Conservation (phyloP, 2,888 invertebrate species). For the Mylabris sibirica region DNA sequence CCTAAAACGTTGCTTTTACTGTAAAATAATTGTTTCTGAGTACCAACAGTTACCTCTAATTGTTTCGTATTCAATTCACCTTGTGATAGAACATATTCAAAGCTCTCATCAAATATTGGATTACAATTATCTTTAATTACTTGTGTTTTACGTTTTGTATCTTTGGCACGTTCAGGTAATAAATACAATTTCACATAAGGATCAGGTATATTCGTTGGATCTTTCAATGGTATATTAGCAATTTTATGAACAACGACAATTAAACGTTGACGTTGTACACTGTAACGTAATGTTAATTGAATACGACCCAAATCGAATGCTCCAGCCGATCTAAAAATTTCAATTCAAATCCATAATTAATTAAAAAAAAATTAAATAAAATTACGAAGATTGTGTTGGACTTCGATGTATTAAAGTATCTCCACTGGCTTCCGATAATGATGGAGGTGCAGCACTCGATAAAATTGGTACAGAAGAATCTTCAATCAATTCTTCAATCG, state of each 20-base stretch:
- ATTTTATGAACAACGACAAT: slow-evolving; percentile 89
- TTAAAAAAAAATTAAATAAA: slow-evolving; percentile 21
- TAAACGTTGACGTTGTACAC: slow-evolving; percentile 81
- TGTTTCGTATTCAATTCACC: slow-evolving; percentile 80
- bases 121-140: slow-evolving; percentile 88
- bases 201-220: slow-evolving; percentile 85
- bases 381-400: slow-evolving; percentile 58
- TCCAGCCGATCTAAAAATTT: slow-evolving; percentile 68
- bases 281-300: slow-evolving; percentile 85
- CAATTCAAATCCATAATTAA: slow-evolving; percentile 21
- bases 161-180: slow-evolving; percentile 83
- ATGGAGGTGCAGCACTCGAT: slow-evolving; percentile 44
- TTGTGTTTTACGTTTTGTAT: slow-evolving; percentile 87
- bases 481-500: slow-evolving; percentile 54
- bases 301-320: slow-evolving; percentile 81
- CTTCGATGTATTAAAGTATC: slow-evolving; percentile 55
- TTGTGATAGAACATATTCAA: slow-evolving; percentile 86
- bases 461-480: slow-evolving; percentile 46
- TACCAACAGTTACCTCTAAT: slow-evolving; percentile 86
- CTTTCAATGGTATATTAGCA: slow-evolving; percentile 66
- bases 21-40: slow-evolving; percentile 83
- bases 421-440: slow-evolving; percentile 53
- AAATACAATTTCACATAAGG: slow-evolving; percentile 90
- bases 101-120: slow-evolving; percentile 89
- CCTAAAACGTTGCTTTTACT: slow-evolving; percentile 86